Conservation (phyloP, 2,797 vertebrate species). For the Karalla daura region DNA sequence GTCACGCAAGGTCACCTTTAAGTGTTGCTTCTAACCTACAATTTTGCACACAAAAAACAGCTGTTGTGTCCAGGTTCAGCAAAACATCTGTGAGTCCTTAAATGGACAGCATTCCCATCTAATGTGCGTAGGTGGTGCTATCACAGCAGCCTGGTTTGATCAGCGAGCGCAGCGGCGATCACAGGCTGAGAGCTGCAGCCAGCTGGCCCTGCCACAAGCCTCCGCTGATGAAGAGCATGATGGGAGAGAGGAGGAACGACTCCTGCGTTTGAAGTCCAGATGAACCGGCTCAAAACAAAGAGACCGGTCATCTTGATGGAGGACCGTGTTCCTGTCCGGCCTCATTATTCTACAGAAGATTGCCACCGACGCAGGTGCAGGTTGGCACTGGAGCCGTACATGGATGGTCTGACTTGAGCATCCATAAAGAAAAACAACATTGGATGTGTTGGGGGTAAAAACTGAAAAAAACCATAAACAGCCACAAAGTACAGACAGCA, state of each 20-base stretch:
- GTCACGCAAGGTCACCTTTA: too few species aligned
- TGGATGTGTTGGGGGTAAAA: not conserved
- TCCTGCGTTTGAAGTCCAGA: slow-evolving; percentile 1
- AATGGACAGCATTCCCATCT: slow-evolving; percentile 21
- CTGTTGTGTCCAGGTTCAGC: not conserved
- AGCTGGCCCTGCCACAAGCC: slow-evolving; percentile 39
- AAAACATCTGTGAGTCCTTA: slow-evolving; percentile 26
- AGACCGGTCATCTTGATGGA: not conserved
- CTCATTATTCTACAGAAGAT: too few species aligned
- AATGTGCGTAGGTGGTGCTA: slow-evolving; percentile 12
- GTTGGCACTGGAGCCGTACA: not conserved
- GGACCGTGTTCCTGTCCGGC: not conserved
- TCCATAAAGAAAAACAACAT: slow-evolving; percentile 1
- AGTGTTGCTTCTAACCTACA: too few species aligned
- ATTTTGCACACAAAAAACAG: not conserved
- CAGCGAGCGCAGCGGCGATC: slow-evolving; percentile 32
- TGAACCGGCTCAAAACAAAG: not conserved
- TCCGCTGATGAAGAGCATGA: slow-evolving; percentile 13
- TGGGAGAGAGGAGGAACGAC: not conserved
- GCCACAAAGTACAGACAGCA: not conserved
- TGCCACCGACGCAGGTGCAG: not conserved
- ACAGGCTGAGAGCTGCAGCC: slow-evolving; percentile 28
- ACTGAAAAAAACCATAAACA: not conserved
- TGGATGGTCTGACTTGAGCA: too few species aligned
- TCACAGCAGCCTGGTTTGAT: slow-evolving; percentile 43